A percentile compares a stretch with the other conserved stretches of the same genome.
Conservation (phyloP, 2,797 vertebrate species). For the Muraenolepis orangiensis region DNA sequence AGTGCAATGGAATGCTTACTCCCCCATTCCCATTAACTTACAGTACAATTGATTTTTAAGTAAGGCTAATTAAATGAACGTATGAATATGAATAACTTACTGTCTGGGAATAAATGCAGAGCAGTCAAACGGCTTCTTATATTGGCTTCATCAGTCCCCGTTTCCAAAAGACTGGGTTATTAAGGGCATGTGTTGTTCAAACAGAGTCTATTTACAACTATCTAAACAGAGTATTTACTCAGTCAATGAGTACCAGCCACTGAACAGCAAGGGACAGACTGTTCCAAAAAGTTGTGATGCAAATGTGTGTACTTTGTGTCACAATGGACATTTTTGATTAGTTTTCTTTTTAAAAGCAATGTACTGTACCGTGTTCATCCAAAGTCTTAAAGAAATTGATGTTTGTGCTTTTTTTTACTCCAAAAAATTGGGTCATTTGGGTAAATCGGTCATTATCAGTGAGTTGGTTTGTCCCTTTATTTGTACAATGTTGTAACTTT, state of each 20-base stretch:
- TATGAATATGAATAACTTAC: conserved; percentile 40
- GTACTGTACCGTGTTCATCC: background rate
- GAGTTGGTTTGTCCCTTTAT: background rate
- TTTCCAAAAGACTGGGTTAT: conserved; percentile 31
- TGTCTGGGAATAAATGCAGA: conserved; percentile 2
- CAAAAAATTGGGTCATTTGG: too few relatives aligned
- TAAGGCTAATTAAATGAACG: background rate
- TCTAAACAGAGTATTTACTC: conserved; percentile 57
- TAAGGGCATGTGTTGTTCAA: conserved; percentile 10
- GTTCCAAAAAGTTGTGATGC: conserved; percentile 45
- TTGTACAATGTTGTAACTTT: conserved; percentile 21
- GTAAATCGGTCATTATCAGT: background rate
- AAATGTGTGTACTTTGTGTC: conserved; percentile 7
- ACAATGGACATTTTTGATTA: background rate
- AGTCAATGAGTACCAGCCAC: conserved; percentile 50
- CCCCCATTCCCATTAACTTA: too few relatives aligned
- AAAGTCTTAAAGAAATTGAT: background rate
- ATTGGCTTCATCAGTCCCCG: conserved; percentile 19
- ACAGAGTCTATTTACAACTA: too few relatives aligned
- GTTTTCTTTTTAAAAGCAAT: background rate
- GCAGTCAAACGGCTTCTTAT: conserved; percentile 13
- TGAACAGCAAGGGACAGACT: conserved; percentile 45
- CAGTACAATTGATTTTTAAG: conserved; percentile 6
- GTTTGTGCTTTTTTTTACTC: background rate
- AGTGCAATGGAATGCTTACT: too few relatives aligned